These are phyloP conservation scores for Myripristis murdjan DNA, from an alignment of 2,797 vertebrate genomes.

Conservation along the genomic window DNA sequence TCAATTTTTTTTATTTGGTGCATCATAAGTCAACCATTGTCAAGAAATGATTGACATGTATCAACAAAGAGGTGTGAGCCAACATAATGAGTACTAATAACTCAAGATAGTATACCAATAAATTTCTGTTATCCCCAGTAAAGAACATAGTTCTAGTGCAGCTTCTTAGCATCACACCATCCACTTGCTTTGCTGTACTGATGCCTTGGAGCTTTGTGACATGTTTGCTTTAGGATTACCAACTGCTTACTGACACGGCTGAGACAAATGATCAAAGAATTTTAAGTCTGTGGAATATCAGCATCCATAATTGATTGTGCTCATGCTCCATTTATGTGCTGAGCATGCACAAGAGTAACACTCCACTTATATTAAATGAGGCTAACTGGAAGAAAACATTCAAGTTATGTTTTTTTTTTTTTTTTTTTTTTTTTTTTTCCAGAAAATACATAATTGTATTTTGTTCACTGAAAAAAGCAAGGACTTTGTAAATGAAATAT, in stretches of 20 bases:
- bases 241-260: background rate
- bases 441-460: too few species aligned
- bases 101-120: background rate
- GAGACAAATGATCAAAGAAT: background rate
- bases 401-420: too few species aligned
- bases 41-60: slow-evolving; percentile 3
- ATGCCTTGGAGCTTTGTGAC: background rate
- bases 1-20: too few species aligned
- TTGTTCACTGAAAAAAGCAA: background rate
- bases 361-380: too few species aligned
- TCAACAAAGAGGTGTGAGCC: slow-evolving; percentile 18
- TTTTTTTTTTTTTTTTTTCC: too few species aligned
- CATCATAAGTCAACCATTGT: background rate
- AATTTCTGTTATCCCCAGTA: slow-evolving; percentile 5
- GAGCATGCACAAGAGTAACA: too few species aligned
- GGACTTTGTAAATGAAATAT: background rate
- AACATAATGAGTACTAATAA: slow-evolving; percentile 41
- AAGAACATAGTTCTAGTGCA: background rate
- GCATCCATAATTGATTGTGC: background rate
- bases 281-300: background rate
- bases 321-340: too few species aligned
- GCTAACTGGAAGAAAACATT: too few species aligned
- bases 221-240: too few species aligned
- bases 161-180: too few species aligned
- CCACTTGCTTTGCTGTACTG: too few species aligned